These are phyloP conservation scores for Mamestra configurata DNA, from an alignment of 1,140 invertebrate species.

Conservation along the genomic window DNA sequence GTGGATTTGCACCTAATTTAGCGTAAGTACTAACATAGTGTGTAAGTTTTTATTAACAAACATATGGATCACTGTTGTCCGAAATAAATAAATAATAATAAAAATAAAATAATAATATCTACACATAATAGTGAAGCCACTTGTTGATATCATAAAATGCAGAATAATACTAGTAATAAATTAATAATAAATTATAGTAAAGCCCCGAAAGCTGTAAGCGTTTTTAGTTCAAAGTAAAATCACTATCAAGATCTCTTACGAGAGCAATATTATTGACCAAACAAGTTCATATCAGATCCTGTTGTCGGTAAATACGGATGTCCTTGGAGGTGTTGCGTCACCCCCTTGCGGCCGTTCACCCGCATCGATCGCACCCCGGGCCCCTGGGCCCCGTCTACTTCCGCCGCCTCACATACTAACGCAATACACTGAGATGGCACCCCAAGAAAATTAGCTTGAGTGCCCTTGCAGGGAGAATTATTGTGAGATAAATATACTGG, in stretches of 20 bases:
- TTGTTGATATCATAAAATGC: too few relatives aligned
- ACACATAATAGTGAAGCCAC: too few relatives aligned
- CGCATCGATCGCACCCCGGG: constrained; percentile 58
- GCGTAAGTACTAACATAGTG: too few relatives aligned
- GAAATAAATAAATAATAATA: too few relatives aligned
- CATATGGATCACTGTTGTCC: too few relatives aligned
- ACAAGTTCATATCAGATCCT: background rate
- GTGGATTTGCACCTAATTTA: too few relatives aligned
- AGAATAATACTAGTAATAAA: too few relatives aligned
- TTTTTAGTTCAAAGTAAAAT: too few relatives aligned
- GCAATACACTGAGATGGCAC: background rate
- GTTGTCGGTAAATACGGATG: constrained; percentile 55
- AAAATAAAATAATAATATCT: too few relatives aligned
- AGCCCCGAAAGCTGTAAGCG: too few relatives aligned
- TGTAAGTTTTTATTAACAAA: too few relatives aligned
- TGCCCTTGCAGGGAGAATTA: background rate
- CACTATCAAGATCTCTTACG: background rate
- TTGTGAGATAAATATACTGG: background rate
- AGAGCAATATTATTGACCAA: background rate
- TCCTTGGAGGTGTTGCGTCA: constrained; percentile 59
- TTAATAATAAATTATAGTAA: too few relatives aligned
- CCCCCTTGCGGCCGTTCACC: constrained; percentile 59
- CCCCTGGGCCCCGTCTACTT: background rate
- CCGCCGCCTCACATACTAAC: constrained; percentile 15
- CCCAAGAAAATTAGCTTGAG: background rate